Evolutionary conservation across 1,140 invertebrate species (phyloP).

Genomic region (Pseudachorutes palmiensis): DNA sequence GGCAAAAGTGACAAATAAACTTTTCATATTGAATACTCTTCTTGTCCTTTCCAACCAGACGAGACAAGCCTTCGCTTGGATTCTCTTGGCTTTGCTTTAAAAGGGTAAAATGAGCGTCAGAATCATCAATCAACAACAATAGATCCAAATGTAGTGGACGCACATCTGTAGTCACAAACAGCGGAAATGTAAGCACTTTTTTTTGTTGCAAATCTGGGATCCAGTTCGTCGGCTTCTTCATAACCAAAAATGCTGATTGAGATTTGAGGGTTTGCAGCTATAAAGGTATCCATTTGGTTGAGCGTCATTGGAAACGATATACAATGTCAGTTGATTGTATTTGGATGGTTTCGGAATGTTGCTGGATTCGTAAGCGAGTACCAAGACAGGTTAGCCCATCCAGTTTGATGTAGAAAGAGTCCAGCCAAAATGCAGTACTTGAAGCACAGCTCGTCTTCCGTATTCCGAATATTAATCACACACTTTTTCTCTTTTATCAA

Average conservation of each 20-base stretch:
- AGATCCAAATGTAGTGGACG: neutral
- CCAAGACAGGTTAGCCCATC: neutral
- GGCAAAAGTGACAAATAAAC: neutral
- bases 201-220: neutral
- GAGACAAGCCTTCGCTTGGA: conserved; percentile 1
- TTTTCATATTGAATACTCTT: neutral
- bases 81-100: neutral
- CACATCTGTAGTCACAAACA: neutral
- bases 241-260: conserved; percentile 1
- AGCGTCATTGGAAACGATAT: neutral
- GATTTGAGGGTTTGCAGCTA: neutral
- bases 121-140: neutral
- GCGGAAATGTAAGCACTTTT: neutral
- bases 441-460: neutral
- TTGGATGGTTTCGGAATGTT: neutral
- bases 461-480: neutral
- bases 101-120: neutral
- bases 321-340: conserved; percentile 5
- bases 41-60: neutral
- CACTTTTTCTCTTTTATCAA: neutral
- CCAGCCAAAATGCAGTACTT: neutral
- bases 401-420: neutral
- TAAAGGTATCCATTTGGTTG: neutral
- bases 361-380: neutral
- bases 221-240: neutral